Evolutionary conservation across 2,113 vertebrate species (phyloP).

Genomic region (Amblyornis subalaris): DNA sequence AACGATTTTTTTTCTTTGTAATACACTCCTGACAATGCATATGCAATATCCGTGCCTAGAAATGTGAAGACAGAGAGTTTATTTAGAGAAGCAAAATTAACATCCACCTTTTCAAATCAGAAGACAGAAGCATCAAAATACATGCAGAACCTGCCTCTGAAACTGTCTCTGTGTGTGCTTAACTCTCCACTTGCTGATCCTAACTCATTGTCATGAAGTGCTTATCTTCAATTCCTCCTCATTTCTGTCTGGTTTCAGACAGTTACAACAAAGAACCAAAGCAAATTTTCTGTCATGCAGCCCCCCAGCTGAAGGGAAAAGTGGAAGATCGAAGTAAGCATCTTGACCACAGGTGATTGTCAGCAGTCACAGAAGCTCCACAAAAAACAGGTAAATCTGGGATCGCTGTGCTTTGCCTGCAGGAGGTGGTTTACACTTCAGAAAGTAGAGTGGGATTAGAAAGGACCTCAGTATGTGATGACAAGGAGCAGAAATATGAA

Average conservation of each 20-base stretch:
- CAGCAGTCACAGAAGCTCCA: background rate
- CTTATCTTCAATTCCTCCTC: background rate
- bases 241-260: background rate
- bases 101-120: background rate
- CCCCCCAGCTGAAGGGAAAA: background rate
- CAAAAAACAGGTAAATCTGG: background rate
- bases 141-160: background rate
- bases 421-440: background rate
- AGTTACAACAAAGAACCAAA: background rate
- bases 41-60: background rate
- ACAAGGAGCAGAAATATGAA: background rate
- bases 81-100: background rate
- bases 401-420: rapidly evolving
- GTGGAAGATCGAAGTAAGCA: background rate
- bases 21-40: background rate
- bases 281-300: background rate
- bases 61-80: background rate
- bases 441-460: background rate
- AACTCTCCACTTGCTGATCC: background rate
- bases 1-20: background rate
- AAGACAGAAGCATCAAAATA: background rate
- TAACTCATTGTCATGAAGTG: background rate
- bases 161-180: background rate
- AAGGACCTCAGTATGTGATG: background rate
- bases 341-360: background rate